A percentile compares a stretch with the other conserved stretches of the same genome.
These are phyloP conservation scores for Chouioia cunea DNA, from an alignment of 2,888 invertebrate species.

Conservation along the genomic window DNA sequence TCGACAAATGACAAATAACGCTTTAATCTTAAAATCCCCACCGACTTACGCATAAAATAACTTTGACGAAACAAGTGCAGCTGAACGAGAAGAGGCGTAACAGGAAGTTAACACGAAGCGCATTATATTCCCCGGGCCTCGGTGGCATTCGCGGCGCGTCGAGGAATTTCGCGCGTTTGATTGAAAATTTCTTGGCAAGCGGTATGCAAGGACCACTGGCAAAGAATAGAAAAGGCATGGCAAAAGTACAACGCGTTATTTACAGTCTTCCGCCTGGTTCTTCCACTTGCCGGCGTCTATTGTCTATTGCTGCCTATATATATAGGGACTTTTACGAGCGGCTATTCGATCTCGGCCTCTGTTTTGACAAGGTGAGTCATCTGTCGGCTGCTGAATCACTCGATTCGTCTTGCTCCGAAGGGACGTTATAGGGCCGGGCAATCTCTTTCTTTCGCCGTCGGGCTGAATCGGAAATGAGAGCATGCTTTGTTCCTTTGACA, in stretches of 20 bases:
- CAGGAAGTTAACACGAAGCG: conserved; percentile 48
- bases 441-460: too few species aligned
- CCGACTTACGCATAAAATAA: too few species aligned
- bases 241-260: conserved; percentile 19
- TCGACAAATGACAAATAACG: too few species aligned
- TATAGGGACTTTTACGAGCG: neutral
- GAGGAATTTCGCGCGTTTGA: conserved; percentile 66
- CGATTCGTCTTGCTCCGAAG: conserved; percentile 9
- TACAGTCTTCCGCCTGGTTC: conserved; percentile 31
- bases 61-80: too few species aligned
- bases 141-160: conserved; percentile 55
- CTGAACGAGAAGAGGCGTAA: conserved; percentile 11
- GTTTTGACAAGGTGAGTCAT: conserved; percentile 35
- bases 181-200: conserved; percentile 67
- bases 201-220: conserved; percentile 52
- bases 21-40: too few species aligned
- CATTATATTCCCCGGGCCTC: conserved; percentile 63
- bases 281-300: conserved; percentile 11
- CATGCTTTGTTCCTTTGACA: too few species aligned
- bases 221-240: neutral
- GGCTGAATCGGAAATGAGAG: too few species aligned
- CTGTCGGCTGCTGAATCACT: conserved; percentile 12
- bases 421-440: neutral
- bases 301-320: too few species aligned
- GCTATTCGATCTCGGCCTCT: conserved; percentile 7